These are phyloP conservation scores for Athene cunicularia DNA, from an alignment of 2,113 vertebrate species.

Conservation along the genomic window DNA sequence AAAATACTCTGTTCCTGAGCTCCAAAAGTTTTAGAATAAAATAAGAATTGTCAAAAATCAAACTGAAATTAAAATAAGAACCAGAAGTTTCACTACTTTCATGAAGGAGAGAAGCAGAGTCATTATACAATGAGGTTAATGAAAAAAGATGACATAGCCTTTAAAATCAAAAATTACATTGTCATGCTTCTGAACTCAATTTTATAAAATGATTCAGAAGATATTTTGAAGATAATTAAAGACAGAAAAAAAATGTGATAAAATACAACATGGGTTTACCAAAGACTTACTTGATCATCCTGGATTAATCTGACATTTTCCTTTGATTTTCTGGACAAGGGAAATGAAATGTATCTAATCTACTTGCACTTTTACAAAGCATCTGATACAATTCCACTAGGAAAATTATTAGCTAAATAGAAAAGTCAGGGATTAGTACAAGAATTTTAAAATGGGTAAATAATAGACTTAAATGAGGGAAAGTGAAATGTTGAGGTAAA, in stretches of 20 bases:
- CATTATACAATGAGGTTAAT: neutral
- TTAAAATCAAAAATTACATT: neutral
- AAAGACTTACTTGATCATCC: neutral
- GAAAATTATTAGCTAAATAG: neutral
- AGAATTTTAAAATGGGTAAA: neutral
- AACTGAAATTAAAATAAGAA: neutral
- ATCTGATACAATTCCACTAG: slow-evolving; percentile 4
- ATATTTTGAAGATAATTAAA: neutral
- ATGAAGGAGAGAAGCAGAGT: neutral
- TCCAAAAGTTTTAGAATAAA: neutral
- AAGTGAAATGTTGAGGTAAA: neutral
- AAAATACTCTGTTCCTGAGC: neutral
- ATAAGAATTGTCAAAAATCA: neutral
- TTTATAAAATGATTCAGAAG: neutral
- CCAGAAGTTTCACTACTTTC: neutral
- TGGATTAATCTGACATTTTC: slow-evolving; percentile 18
- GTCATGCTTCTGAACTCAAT: neutral
- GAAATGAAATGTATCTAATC: neutral
- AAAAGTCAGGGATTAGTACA: neutral
- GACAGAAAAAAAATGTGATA: neutral
- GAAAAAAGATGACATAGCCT: neutral
- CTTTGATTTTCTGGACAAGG: slow-evolving; percentile 3
- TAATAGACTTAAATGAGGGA: neutral
- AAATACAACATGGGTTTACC: neutral
- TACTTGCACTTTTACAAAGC: neutral